These are phyloP conservation scores for Nematostella vectensis DNA, from an alignment of 92 coral and sea anemone species.

Conservation along the genomic window DNA sequence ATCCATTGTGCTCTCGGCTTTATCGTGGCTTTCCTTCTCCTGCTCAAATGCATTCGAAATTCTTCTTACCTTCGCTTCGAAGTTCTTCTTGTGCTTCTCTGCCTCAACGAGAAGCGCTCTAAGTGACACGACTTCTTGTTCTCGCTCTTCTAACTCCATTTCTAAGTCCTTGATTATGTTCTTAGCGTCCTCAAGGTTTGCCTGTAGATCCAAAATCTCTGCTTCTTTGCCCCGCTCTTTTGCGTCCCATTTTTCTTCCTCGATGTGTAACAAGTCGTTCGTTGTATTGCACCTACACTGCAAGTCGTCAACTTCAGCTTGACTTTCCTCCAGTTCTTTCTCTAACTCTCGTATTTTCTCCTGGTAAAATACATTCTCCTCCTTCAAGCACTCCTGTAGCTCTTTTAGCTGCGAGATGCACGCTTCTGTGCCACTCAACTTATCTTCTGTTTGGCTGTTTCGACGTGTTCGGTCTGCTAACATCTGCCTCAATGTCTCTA, in stretches of 20 bases:
- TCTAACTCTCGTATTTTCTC: constrained; percentile 12
- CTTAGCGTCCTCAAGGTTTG: background rate
- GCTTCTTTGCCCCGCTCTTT: background rate
- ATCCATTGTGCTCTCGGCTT: constrained; percentile 12
- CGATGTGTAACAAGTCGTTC: background rate
- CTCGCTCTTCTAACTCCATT: constrained; percentile 7
- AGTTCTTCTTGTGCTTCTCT: constrained; percentile 15
- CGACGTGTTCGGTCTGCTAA: background rate
- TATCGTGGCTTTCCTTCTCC: constrained; percentile 12
- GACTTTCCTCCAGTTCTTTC: constrained; percentile 12
- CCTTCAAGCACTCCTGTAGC: constrained; percentile 2
- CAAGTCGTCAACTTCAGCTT: constrained; percentile 6
- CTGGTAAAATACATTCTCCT: constrained; percentile 15
- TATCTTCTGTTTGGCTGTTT: background rate
- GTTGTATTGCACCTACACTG: constrained; percentile 2
- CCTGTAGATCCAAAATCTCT: background rate
- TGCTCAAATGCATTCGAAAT: constrained; percentile 24
- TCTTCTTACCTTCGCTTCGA: constrained; percentile 24
- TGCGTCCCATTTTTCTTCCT: constrained; percentile 18
- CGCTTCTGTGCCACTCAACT: background rate
- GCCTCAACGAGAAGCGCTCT: constrained; percentile 14
- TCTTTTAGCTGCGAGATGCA: background rate
- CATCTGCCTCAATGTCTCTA: background rate
- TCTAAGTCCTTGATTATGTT: background rate
- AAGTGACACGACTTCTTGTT: constrained; percentile 16